Evolutionary conservation across 2,797 vertebrate species (phyloP).

Genomic region (Dendrocincla tyrannina): DNA sequence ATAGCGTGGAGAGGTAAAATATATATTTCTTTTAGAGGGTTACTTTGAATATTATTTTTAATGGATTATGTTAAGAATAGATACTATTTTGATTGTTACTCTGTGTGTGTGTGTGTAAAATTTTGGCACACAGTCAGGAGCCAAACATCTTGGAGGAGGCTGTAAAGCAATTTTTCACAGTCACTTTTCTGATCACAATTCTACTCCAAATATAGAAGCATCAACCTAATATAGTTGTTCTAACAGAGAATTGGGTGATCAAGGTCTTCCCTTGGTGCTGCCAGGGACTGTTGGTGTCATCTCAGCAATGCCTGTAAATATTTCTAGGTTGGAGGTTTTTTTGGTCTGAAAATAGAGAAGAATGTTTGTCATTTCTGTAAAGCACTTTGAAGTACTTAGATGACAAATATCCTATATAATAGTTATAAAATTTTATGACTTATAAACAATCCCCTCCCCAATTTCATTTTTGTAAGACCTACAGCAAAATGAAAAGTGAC

Average conservation of each 20-base stretch:
- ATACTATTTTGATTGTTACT: neutral
- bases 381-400: neutral
- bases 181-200: neutral
- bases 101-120: neutral
- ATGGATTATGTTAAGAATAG: neutral
- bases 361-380: neutral
- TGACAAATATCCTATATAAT: neutral
- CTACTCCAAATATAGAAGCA: neutral
- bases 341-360: neutral
- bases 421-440: neutral
- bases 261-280: neutral
- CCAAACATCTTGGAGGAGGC: neutral
- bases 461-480: neutral
- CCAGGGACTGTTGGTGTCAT: neutral
- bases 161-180: neutral
- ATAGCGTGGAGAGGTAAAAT: neutral
- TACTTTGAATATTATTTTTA: neutral
- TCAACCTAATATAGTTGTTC: neutral
- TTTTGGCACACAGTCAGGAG: neutral
- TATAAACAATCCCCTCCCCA: neutral
- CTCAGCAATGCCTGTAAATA: neutral
- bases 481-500: neutral
- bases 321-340: neutral
- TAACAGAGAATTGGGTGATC: neutral
- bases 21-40: neutral